Conservation (phyloP, 1,140 invertebrate genomes). For the Caligus rogercresseyi region DNA sequence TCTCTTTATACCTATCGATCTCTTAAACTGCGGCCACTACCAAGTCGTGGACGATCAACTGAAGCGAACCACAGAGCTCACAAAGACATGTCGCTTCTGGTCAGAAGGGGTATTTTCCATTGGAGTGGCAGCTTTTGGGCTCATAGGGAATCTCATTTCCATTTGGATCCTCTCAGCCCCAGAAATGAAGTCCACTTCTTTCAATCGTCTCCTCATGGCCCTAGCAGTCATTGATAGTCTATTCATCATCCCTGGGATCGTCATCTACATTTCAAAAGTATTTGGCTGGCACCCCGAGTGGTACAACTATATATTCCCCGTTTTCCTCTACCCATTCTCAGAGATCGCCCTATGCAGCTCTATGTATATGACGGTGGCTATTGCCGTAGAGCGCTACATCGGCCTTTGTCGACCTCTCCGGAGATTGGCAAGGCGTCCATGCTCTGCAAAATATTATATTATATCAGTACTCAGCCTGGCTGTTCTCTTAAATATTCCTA, state of each 20-base stretch:
- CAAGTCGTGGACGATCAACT: neutral
- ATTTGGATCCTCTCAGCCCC: constrained; percentile 12
- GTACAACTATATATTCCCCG: constrained; percentile 14
- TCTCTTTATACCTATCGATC: neutral
- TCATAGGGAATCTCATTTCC: constrained; percentile 14
- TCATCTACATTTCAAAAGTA: constrained; percentile 12
- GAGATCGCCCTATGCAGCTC: constrained; percentile 15
- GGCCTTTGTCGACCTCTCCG: constrained; percentile 13
- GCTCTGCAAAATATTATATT: constrained; percentile 14
- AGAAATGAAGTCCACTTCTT: constrained; percentile 7
- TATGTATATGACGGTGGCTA: constrained; percentile 19
- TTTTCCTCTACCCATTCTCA: constrained; percentile 15
- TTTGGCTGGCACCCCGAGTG: constrained; percentile 2
- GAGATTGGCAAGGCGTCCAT: constrained; percentile 1
- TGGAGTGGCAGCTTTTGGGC: constrained; percentile 11
- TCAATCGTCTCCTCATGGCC: constrained; percentile 12
- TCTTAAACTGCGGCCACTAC: constrained; percentile 12
- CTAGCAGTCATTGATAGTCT: constrained; percentile 15
- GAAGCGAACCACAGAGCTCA: neutral
- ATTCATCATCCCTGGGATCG: constrained; percentile 3
- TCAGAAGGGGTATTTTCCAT: constrained; percentile 3
- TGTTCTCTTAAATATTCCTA: constrained; percentile 17
- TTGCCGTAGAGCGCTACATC: constrained; percentile 17
- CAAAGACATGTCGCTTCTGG: constrained; percentile 11
- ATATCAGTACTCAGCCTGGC: constrained; percentile 8